Evolutionary conservation across 2,113 vertebrate species (phyloP).

Genomic region (Pyrgilauda ruficollis): DNA sequence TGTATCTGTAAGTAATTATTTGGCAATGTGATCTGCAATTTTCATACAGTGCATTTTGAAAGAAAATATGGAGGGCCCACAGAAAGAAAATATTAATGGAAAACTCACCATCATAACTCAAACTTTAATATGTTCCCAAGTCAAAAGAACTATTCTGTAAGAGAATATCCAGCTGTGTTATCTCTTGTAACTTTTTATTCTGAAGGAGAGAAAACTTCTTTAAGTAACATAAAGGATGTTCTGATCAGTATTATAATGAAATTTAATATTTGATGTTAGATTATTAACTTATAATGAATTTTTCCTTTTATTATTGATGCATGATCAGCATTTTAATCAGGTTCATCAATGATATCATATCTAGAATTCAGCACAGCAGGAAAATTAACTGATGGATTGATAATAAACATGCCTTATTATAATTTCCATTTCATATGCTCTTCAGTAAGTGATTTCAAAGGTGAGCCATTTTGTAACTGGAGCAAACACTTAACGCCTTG

Average conservation of each 20-base stretch:
- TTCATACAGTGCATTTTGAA: neutral
- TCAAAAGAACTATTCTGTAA: neutral
- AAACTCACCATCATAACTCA: neutral
- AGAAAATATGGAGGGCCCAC: neutral
- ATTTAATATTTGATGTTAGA: constrained; percentile 69
- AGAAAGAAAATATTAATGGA: neutral
- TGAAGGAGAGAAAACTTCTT: neutral
- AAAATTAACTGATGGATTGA: neutral
- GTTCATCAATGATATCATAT: neutral
- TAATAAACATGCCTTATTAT: neutral
- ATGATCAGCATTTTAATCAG: constrained; percentile 49
- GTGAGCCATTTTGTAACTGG: neutral
- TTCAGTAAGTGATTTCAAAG: neutral
- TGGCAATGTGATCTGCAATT: neutral
- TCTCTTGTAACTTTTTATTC: neutral
- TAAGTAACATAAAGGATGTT: constrained; percentile 61
- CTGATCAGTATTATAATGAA: constrained; percentile 67
- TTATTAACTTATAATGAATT: constrained; percentile 55
- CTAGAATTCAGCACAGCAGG: neutral
- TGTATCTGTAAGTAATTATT: neutral
- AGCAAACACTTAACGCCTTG: neutral
- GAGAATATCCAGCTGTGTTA: neutral
- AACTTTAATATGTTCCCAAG: neutral
- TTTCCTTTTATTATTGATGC: constrained; percentile 47
- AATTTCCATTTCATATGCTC: neutral